Evolutionary conservation across 2,888 invertebrate species (phyloP), one percentile per base, ranked within the genome.

Genomic region (Nyleta sp.): DNA sequence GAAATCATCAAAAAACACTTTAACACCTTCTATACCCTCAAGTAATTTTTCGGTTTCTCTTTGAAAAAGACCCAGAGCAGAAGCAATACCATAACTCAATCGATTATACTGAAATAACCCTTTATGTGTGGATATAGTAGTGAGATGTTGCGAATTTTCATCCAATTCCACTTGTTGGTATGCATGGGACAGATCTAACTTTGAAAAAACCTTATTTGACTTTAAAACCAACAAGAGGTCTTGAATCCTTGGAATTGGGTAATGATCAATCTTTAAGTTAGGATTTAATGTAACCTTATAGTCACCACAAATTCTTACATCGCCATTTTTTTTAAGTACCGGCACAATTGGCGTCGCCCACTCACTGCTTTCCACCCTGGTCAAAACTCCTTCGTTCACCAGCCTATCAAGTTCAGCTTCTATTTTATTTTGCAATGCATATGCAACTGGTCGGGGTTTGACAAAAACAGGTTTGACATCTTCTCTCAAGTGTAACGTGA

Each of bases 11-110:
- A 83, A 52, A 76, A 78, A 86, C 35, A 68, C 35, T 5, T 77
- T 71, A 1, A 81, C 79, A 2, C 80, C 78, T 6, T 59, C 42
- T 11, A 85, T 76, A 10, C 83, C 86, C 20, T 62, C 31, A 11
- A 88, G 73, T 31, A 87, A 60, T 17, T 84, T 82, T 52, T 89
- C 88, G 70, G 87, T 84, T 13, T 84, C 80, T 72, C 80, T 80
- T 53, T 89, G 87, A 76, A 89, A 89, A 67, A 89, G 86, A n/a
- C 87, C 85, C 11, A 87, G 87, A 1, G 89, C 88, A 7, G 88
- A 86, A 20, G 88, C 87, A 0, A 57, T 85, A 2, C 89, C 89
- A 81, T 86, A 88, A 11, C 86, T 84, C n/a, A 89, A 75, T 67
- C 87, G 57, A 44, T 83, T 80, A 62, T 83, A 72, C 8, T 42